These are phyloP conservation scores for Denticeps clupeoides DNA, from an alignment of 2,797 vertebrate species.

Conservation along the genomic window DNA sequence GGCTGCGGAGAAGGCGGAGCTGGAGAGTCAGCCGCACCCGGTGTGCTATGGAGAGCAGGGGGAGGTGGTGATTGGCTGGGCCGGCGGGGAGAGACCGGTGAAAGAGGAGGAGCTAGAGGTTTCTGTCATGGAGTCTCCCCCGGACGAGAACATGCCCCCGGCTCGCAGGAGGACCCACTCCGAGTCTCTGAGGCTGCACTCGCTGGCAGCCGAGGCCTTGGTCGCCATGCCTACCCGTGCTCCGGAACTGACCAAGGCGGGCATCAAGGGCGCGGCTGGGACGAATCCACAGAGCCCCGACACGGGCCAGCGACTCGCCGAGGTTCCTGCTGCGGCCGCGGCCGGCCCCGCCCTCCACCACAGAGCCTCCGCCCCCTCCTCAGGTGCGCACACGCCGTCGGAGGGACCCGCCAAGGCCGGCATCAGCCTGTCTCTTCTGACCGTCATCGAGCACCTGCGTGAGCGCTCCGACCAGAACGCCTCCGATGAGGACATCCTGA, in stretches of 20 bases:
- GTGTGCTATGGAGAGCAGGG: slow-evolving; percentile 36
- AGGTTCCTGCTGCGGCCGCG: slow-evolving; percentile 28
- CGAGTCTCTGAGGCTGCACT: slow-evolving; percentile 87
- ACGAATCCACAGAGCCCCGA: slow-evolving; percentile 44
- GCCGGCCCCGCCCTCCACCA: background rate
- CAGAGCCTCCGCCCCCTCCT: slow-evolving; percentile 21
- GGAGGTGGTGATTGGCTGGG: slow-evolving; percentile 61
- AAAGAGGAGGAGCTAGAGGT: slow-evolving; percentile 9
- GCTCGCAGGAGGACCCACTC: slow-evolving; percentile 87
- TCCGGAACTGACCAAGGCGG: slow-evolving; percentile 59
- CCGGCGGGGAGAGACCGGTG: slow-evolving; percentile 21
- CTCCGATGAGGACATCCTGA: slow-evolving; percentile 90
- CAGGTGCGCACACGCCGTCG: slow-evolving; percentile 47
- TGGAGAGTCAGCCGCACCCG: slow-evolving; percentile 13
- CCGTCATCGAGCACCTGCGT: slow-evolving; percentile 84
- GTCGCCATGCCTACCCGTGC: slow-evolving; percentile 90
- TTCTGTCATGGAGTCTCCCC: slow-evolving; percentile 28
- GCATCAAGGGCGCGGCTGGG: slow-evolving; percentile 41
- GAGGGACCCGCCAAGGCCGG: slow-evolving; percentile 76
- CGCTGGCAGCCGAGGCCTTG: slow-evolving; percentile 87
- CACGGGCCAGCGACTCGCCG: slow-evolving; percentile 50
- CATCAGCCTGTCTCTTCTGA: slow-evolving; percentile 90
- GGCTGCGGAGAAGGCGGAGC: slow-evolving; percentile 30
- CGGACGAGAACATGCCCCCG: slow-evolving; percentile 82
- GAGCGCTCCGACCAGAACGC: slow-evolving; percentile 93